Evolutionary conservation across 2,888 invertebrate species (phyloP), one percentile per base, ranked within the genome.

Genomic region (Ceraclea dissimilis): DNA sequence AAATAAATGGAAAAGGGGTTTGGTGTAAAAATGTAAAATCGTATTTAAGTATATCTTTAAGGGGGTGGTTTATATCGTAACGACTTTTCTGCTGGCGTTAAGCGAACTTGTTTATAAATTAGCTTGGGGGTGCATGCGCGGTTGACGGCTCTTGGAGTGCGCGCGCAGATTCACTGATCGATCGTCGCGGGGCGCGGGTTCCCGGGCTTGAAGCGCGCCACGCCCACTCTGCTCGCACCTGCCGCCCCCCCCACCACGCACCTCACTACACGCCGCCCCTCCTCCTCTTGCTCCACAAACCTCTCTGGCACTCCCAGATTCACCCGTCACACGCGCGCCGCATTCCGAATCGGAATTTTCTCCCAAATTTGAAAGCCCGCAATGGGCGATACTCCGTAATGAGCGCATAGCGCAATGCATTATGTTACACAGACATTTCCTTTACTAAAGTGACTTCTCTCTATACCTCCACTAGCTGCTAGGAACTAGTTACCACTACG

Each of bases 131-230:
- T 54, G 59, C 62, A 57, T 62, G 52, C 61, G 58, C 62, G 50
- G 60, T 63, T 39, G 26, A 31, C 49, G 54, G 33, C 46, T 39
- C 2, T 26, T 13, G 31, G 57, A 44, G 33, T 51, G 70, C 70
- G 57, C 60, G 61, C 72, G 71, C 73, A 50, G 72, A 70, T 68
- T 70, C 72, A 74, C 75, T 76, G 74, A 75, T 74, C 64, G 64
- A 64, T 65, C 65, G 66, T 65, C 66, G 64, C 65, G 66, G 67
- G 79, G 79, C 79, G 76, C 74, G 74, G 66, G 33, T 19, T 51
- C 33, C 55, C 51, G 33, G 48, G 52, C 22, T 34, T 13, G 52
- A 44, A 26, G 52, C 74, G 71, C 69, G 74, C 71, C 53, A 63
- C 63, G 64, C 63, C 55, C 55, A 55, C 55, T 49, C 55, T 49